phyloP scores from a whole-genome alignment of 2,797 vertebrate species.

The Taeniopygia guttata region DNA sequence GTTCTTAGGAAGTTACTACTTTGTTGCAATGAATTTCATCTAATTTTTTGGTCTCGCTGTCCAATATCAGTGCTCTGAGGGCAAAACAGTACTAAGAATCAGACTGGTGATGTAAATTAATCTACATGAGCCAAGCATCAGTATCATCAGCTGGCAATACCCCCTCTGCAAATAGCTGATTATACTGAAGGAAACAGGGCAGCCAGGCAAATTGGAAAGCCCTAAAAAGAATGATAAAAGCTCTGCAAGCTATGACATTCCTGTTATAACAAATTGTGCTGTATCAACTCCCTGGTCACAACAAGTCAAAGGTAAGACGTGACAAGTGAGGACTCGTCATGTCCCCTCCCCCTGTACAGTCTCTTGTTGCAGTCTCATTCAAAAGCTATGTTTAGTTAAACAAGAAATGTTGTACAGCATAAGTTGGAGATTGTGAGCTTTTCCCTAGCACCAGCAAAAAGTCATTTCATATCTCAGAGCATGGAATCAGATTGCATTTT shows the following conservation, averaged over 20 bases:
- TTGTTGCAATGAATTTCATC: not conserved
- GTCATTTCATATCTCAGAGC: not conserved
- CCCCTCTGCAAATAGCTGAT: not conserved
- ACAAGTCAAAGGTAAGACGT: not conserved
- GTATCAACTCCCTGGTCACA: not conserved
- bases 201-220: not conserved
- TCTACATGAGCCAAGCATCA: not conserved
- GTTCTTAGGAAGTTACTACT: not conserved
- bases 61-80: not conserved
- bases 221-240: not conserved
- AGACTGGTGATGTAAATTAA: not conserved
- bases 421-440: not conserved
- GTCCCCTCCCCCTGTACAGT: not conserved
- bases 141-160: not conserved
- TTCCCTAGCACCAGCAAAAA: not conserved
- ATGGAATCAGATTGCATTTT: not conserved
- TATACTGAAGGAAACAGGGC: not conserved
- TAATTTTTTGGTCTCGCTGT: not conserved
- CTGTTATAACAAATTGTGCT: not conserved
- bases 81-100: not conserved
- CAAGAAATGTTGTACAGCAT: not conserved
- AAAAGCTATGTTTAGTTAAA: not conserved
- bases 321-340: not conserved
- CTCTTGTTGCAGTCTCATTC: not conserved
- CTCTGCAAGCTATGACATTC: not conserved